phyloP scores from a whole-genome alignment of 2,888 invertebrate genomes.

The Polydrusus tereticollis region DNA sequence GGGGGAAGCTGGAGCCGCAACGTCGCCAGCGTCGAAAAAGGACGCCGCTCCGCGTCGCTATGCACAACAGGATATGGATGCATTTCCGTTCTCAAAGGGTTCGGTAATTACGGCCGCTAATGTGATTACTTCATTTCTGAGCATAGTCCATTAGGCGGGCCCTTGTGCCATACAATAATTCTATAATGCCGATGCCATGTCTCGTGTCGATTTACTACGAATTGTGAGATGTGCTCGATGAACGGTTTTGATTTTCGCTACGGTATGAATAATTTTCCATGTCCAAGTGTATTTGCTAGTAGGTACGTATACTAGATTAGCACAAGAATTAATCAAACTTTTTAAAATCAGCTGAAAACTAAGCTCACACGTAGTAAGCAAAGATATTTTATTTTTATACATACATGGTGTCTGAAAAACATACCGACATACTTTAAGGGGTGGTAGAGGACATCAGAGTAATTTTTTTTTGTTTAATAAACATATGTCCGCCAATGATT shows the following conservation, averaged over 20 bases:
- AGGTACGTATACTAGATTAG: background rate
- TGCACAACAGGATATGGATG: conserved; percentile 77
- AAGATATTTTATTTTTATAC: too few species aligned
- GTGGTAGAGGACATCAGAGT: too few species aligned
- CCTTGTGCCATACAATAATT: conserved; percentile 66
- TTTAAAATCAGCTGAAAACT: background rate
- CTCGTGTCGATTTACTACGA: conserved; percentile 43
- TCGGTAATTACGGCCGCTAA: conserved; percentile 76
- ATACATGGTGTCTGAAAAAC: too few species aligned
- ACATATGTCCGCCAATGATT: too few species aligned
- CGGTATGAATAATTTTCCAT: conserved; percentile 29
- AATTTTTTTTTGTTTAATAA: too few species aligned
- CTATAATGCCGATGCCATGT: conserved; percentile 63
- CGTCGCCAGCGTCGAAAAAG: conserved; percentile 48
- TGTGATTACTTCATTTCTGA: conserved; percentile 73
- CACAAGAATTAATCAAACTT: background rate
- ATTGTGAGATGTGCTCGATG: conserved; percentile 8
- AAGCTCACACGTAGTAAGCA: too few species aligned
- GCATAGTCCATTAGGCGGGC: conserved; percentile 68
- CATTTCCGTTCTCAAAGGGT: conserved; percentile 77
- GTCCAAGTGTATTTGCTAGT: background rate
- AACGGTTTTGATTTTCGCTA: conserved; percentile 19
- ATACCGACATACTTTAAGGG: too few species aligned
- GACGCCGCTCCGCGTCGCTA: conserved; percentile 58
- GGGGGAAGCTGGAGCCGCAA: conserved; percentile 35